Conservation (phyloP, 2,797 vertebrate genomes). For the Mormyrops attenuatus region DNA sequence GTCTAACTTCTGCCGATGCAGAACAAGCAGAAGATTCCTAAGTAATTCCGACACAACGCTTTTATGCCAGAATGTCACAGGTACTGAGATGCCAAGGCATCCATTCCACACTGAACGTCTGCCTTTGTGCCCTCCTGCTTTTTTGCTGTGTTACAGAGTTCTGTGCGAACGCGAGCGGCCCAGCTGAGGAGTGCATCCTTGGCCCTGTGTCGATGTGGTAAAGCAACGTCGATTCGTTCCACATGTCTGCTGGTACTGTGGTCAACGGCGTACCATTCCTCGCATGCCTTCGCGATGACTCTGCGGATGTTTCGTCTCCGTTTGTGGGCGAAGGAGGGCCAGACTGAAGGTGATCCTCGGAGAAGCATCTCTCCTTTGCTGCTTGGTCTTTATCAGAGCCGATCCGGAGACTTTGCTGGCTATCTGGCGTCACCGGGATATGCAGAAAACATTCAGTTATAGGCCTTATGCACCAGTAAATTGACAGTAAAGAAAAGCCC, state of each 20-base stretch:
- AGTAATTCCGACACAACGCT: not conserved
- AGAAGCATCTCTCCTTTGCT: not conserved
- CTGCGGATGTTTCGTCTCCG: not conserved
- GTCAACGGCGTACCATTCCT: not conserved
- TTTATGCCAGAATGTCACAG: not conserved
- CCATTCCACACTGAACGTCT: not conserved
- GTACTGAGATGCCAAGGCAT: not conserved
- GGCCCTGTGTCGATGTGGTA: not conserved
- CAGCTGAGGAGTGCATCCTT: not conserved
- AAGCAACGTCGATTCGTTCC: not conserved
- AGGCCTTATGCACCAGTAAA: not conserved
- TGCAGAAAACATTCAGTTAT: not conserved
- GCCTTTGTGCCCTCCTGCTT: not conserved
- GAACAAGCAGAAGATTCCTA: not conserved
- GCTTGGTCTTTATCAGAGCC: not conserved
- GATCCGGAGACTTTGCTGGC: not conserved
- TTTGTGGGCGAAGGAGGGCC: not conserved
- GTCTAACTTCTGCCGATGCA: not conserved
- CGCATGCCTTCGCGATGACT: not conserved
- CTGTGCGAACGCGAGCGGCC: not conserved
- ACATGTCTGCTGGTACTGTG: not conserved
- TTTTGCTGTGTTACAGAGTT: not conserved
- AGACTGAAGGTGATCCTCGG: not conserved
- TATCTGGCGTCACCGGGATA: not conserved
- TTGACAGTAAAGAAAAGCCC: not conserved